These are phyloP conservation scores for Brassicogethes aeneus DNA, from an alignment of 2,888 invertebrate genomes.

Conservation along the genomic window DNA sequence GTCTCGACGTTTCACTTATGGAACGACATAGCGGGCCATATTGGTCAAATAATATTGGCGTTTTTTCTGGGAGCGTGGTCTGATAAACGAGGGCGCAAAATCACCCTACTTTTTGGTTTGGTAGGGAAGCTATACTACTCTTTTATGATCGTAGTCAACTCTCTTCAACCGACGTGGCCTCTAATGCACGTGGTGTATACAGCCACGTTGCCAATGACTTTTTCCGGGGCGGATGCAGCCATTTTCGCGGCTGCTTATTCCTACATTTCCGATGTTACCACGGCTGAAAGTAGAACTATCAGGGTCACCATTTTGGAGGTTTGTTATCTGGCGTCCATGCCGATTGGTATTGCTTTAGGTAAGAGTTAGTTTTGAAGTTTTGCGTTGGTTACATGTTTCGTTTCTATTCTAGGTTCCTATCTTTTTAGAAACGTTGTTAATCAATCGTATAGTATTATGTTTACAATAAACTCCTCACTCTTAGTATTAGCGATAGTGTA, in stretches of 20 bases:
- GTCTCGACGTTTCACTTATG: conserved; percentile 69
- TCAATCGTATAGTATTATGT: conserved; percentile 64
- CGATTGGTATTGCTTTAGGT: conserved; percentile 70
- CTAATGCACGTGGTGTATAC: conserved; percentile 65
- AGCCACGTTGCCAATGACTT: conserved; percentile 65
- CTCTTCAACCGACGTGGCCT: conserved; percentile 52
- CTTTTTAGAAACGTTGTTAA: conserved; percentile 52
- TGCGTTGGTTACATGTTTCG: neutral
- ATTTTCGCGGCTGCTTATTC: conserved; percentile 73
- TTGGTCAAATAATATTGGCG: conserved; percentile 66
- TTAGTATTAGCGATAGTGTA: conserved; percentile 57
- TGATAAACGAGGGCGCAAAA: conserved; percentile 67
- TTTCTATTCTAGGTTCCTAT: conserved; percentile 54
- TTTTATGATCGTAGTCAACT: conserved; percentile 62
- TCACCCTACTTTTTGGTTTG: conserved; percentile 63
- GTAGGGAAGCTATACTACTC: conserved; percentile 69
- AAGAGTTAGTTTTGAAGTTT: conserved; percentile 29
- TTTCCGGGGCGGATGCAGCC: conserved; percentile 71
- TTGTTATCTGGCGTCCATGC: conserved; percentile 75
- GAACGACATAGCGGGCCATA: conserved; percentile 65
- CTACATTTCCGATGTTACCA: conserved; percentile 72
- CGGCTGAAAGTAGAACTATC: conserved; percentile 59
- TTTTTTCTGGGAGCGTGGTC: conserved; percentile 77
- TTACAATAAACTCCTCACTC: conserved; percentile 57
- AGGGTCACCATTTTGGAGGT: conserved; percentile 76